phyloP scores from a whole-genome alignment of 2,113 vertebrate species.

The Callionymus lyra region DNA sequence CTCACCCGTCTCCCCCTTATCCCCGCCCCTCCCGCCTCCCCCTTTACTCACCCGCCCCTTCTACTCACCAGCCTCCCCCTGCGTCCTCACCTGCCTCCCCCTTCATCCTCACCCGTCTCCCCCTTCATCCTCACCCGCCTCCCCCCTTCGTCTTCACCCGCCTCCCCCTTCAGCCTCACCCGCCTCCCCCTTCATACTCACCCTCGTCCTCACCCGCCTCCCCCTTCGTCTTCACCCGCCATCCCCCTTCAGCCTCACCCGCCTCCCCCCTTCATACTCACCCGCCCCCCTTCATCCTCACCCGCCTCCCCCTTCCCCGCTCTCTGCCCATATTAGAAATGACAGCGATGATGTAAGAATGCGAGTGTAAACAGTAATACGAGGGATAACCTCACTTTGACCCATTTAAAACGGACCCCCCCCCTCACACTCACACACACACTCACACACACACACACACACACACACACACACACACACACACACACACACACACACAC shows the following conservation, averaged over 20 bases:
- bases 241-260: background rate
- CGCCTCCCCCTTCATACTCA: conserved; percentile 49
- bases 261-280: too few relatives aligned
- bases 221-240: conserved; percentile 4
- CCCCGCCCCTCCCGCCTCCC: background rate
- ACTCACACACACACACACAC: conserved; percentile 6
- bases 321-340: conserved; percentile 13
- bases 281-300: too few relatives aligned
- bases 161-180: background rate
- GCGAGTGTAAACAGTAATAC: conserved; percentile 53
- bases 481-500: conserved; percentile 20
- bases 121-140: conserved; percentile 10
- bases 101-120: background rate
- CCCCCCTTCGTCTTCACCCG: too few relatives aligned
- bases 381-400: conserved; percentile 54
- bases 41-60: too few relatives aligned
- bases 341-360: conserved; percentile 56
- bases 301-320: background rate
- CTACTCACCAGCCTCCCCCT: too few relatives aligned
- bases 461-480: conserved; percentile 15
- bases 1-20: conserved; percentile 5
- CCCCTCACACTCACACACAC: conserved; percentile 25
- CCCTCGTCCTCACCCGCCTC: too few relatives aligned
- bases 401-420: conserved; percentile 51
- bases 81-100: background rate